Evolutionary conservation across 2,113 vertebrate genomes (phyloP).

Genomic region (Lipotes vexillifer): DNA sequence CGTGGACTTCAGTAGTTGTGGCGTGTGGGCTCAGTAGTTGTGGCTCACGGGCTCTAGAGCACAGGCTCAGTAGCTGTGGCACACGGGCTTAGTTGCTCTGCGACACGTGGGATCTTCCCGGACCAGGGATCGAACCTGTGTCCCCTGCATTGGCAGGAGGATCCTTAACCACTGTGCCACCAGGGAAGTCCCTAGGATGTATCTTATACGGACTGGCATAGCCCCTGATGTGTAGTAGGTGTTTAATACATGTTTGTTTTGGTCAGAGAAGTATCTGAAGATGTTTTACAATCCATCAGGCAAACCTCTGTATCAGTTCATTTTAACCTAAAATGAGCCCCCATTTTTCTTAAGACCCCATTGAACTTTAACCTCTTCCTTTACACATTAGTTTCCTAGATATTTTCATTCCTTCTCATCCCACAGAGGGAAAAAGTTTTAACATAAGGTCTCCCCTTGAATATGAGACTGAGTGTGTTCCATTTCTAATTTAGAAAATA

Average conservation of each 20-base stretch:
- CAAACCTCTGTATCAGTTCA: background rate
- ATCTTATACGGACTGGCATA: background rate
- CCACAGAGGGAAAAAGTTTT: background rate
- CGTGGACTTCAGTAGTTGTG: too few relatives aligned
- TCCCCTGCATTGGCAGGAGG: too few relatives aligned
- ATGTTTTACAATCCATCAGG: background rate
- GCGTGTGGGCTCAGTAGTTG: too few relatives aligned
- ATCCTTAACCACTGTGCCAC: too few relatives aligned
- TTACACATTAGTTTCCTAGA: background rate
- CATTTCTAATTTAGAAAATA: background rate
- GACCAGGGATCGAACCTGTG: too few relatives aligned
- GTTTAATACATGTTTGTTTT: background rate
- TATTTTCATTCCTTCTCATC: background rate
- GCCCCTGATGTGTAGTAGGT: background rate
- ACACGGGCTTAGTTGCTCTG: too few relatives aligned
- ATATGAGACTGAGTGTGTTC: background rate
- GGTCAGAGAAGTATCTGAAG: background rate
- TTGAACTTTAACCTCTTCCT: background rate
- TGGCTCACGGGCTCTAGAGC: too few relatives aligned
- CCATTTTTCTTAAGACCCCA: background rate
- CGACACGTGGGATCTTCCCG: too few relatives aligned
- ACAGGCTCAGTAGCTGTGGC: too few relatives aligned
- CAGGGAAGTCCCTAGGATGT: background rate
- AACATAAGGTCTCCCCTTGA: background rate
- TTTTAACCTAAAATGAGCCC: background rate